Evolutionary conservation across 2,113 vertebrate genomes (phyloP).

Genomic region (Meriones unguiculatus): DNA sequence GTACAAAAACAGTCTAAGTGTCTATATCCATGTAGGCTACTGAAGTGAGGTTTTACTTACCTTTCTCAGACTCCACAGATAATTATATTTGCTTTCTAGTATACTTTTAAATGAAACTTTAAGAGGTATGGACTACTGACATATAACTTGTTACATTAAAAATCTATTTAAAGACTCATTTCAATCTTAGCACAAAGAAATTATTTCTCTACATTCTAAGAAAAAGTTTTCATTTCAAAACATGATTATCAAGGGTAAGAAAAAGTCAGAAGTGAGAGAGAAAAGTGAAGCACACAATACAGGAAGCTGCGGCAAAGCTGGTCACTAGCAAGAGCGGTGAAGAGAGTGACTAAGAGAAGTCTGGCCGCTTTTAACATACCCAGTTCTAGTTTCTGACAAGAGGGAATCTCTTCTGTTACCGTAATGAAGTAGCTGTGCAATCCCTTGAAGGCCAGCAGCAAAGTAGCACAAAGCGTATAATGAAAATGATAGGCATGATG

Average conservation of each 20-base stretch:
- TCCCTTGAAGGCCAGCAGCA: slow-evolving; percentile 96
- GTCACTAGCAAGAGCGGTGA: not conserved
- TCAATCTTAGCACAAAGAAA: slow-evolving; percentile 57
- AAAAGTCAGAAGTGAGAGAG: slow-evolving; percentile 52
- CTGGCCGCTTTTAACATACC: slow-evolving; percentile 89
- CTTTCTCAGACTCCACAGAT: not conserved
- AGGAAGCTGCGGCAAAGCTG: slow-evolving; percentile 31
- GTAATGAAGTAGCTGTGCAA: slow-evolving; percentile 95
- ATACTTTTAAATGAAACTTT: slow-evolving; percentile 52
- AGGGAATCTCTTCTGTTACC: slow-evolving; percentile 94
- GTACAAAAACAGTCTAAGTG: slow-evolving; percentile 12
- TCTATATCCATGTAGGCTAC: not conserved
- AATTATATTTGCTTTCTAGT: slow-evolving; percentile 50
- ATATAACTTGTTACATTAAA: not conserved
- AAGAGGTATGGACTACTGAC: not conserved
- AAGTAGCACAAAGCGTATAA: slow-evolving; percentile 94
- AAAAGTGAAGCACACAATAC: slow-evolving; percentile 30
- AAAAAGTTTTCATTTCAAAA: slow-evolving; percentile 26
- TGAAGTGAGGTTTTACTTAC: slow-evolving; percentile 36
- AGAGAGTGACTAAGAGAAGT: slow-evolving; percentile 53
- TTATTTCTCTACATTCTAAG: slow-evolving; percentile 44
- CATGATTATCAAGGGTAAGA: slow-evolving; percentile 24
- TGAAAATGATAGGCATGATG: slow-evolving; percentile 96
- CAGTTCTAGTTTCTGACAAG: slow-evolving; percentile 95
- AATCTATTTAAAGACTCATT: slow-evolving; percentile 54